These are phyloP conservation scores for Delichon dasypus DNA, from an alignment of 2,797 vertebrate genomes.

Conservation along the genomic window DNA sequence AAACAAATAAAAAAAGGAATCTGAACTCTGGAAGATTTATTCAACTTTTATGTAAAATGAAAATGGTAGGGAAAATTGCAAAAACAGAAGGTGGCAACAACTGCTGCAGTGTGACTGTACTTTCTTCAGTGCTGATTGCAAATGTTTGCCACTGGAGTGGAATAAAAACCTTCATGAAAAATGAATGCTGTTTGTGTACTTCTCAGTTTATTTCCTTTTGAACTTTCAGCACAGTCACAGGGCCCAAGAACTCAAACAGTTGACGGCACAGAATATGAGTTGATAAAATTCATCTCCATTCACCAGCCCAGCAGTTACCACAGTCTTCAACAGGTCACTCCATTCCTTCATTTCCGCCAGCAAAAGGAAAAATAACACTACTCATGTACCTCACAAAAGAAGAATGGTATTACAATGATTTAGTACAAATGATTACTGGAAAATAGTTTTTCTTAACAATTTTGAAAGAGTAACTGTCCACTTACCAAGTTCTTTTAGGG, in stretches of 20 bases:
- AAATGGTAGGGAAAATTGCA: background rate
- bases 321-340: background rate
- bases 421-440: background rate
- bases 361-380: background rate
- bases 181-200: constrained; percentile 12
- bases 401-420: background rate
- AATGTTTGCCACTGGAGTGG: background rate
- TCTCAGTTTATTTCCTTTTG: constrained; percentile 17
- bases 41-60: background rate
- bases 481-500: background rate
- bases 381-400: background rate
- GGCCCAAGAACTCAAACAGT: background rate
- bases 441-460: background rate
- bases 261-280: background rate
- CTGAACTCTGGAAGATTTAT: background rate
- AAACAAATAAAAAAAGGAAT: background rate
- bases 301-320: background rate
- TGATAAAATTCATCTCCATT: background rate
- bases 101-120: background rate
- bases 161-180: constrained; percentile 46
- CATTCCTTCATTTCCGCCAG: background rate
- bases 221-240: background rate
- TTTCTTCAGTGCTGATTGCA: background rate
- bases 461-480: background rate
- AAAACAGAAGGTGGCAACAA: background rate